Percentiles rank a stretch among this genome's conserved stretches.
These are phyloP conservation scores for Apis florea DNA, from an alignment of 1,140 invertebrate species.

Conservation along the genomic window DNA sequence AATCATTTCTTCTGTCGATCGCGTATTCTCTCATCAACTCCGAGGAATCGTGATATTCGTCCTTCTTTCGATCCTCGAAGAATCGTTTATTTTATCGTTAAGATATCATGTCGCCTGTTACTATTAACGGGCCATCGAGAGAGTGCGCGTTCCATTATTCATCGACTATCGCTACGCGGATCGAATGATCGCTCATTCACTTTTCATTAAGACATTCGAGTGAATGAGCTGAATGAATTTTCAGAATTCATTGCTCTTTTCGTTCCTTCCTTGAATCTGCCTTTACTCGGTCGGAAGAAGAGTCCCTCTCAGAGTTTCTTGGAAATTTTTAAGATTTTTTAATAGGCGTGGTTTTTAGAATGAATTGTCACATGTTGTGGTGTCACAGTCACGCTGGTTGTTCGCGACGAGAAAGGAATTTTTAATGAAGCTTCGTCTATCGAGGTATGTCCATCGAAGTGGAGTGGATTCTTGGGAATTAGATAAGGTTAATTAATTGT, in stretches of 20 bases:
- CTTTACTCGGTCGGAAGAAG: conserved; percentile 2
- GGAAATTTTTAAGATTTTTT: too few relatives aligned
- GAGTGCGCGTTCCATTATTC: conserved; percentile 60
- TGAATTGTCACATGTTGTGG: neutral
- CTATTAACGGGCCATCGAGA: conserved; percentile 43
- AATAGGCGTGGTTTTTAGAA: neutral
- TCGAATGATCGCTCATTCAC: conserved; percentile 49
- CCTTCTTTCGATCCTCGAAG: too few relatives aligned
- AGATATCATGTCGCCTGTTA: conserved; percentile 44
- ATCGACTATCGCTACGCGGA: conserved; percentile 40
- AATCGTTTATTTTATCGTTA: neutral
- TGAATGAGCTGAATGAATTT: conserved; percentile 60
- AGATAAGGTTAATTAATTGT: too few relatives aligned
- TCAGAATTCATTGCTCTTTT: conserved; percentile 38
- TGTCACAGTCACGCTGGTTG: neutral
- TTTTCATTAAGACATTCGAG: conserved; percentile 59
- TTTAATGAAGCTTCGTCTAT: neutral
- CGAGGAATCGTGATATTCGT: too few relatives aligned
- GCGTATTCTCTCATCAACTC: too few relatives aligned
- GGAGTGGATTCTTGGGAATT: neutral
- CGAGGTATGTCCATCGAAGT: neutral
- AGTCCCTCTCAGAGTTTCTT: too few relatives aligned
- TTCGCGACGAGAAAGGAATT: neutral
- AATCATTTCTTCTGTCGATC: too few relatives aligned
- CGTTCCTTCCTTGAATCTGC: conserved; percentile 11